Evolutionary conservation across 2,888 invertebrate genomes (phyloP).

Genomic region (Biston stratarius): DNA sequence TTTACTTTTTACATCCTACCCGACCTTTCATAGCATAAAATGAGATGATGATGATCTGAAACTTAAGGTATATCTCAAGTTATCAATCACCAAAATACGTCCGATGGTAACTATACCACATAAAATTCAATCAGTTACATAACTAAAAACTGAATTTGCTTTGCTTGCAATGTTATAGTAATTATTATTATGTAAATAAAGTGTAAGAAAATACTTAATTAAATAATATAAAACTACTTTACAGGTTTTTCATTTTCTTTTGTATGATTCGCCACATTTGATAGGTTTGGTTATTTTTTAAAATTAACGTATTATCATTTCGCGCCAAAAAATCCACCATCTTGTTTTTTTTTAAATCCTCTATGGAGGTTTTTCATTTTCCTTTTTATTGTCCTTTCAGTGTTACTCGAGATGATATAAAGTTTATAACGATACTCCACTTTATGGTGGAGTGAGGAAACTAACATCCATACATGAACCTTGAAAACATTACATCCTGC

Average conservation of each 20-base stretch:
- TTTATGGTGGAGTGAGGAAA: too few relatives aligned
- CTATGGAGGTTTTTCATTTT: neutral
- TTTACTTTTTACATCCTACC: neutral
- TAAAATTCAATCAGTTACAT: neutral
- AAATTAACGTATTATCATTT: too few relatives aligned
- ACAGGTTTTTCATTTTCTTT: neutral
- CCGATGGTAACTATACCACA: neutral
- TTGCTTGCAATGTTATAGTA: constrained; percentile 28
- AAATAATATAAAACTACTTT: constrained; percentile 30
- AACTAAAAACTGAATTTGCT: too few relatives aligned
- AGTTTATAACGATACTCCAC: too few relatives aligned
- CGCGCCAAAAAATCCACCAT: too few relatives aligned
- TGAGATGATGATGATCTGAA: neutral
- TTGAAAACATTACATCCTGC: too few relatives aligned
- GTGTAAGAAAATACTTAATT: constrained; percentile 41
- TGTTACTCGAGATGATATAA: too few relatives aligned
- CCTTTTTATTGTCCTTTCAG: neutral
- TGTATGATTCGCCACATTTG: too few relatives aligned
- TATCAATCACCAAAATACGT: neutral
- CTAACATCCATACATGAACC: too few relatives aligned
- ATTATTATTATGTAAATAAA: constrained; percentile 45
- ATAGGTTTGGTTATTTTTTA: too few relatives aligned
- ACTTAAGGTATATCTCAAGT: neutral
- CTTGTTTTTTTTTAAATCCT: too few relatives aligned
- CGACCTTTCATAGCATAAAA: neutral